Conservation (phyloP, 1,140 invertebrate species). For the Babylonia areolata region DNA sequence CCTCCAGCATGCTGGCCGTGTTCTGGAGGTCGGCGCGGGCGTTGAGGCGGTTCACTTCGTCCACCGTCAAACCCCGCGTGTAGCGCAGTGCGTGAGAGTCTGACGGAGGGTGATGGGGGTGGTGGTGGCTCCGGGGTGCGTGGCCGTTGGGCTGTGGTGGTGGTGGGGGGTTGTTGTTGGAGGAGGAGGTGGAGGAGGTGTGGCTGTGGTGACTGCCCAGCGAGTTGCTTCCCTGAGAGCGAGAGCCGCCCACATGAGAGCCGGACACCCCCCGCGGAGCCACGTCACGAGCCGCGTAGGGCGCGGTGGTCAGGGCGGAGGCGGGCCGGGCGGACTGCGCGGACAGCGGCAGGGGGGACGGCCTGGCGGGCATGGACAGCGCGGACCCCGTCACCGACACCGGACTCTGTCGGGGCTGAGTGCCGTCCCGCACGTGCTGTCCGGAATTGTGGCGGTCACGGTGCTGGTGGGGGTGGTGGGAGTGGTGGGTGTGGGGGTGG, state of each 20-base stretch:
- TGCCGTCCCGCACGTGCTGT: constrained; percentile 36
- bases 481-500: constrained; percentile 41
- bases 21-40: constrained; percentile 86
- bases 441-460: neutral
- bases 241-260: constrained; percentile 34
- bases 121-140: neutral
- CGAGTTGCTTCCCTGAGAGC: constrained; percentile 45
- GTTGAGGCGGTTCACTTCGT: constrained; percentile 94
- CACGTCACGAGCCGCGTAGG: neutral
- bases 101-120: neutral
- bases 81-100: neutral
- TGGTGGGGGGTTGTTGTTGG: constrained; percentile 29
- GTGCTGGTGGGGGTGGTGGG: constrained; percentile 36
- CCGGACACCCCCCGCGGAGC: neutral
- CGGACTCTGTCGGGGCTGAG: constrained; percentile 42
- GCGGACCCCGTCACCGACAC: constrained; percentile 49
- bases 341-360: neutral
- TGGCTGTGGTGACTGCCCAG: constrained; percentile 47
- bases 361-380: constrained; percentile 41
- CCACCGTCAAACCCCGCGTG: constrained; percentile 86
- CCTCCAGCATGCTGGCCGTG: constrained; percentile 92
- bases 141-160: constrained; percentile 32
- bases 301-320: constrained; percentile 42
- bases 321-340: constrained; percentile 35
- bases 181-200: constrained; percentile 52